A percentile compares a stretch with the other conserved stretches of the same genome.
Conservation (phyloP, 2,113 vertebrate species). For the Bufo bufo region DNA sequence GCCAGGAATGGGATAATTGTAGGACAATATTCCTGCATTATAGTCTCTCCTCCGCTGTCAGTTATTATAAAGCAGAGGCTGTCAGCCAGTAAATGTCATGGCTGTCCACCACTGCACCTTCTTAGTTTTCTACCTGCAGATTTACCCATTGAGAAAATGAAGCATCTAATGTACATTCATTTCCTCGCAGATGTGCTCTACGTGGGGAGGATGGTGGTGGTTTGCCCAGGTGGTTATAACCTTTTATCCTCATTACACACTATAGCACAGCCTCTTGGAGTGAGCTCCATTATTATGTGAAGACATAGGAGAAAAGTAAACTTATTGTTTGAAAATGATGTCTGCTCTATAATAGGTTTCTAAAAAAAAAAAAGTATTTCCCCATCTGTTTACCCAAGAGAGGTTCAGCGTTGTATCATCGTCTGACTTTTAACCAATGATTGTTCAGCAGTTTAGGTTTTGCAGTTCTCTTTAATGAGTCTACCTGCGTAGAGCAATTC, state of each 20-base stretch:
- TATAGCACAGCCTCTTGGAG: background rate
- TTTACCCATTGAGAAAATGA: conserved; percentile 12
- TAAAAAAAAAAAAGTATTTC: background rate
- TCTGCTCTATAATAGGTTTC: background rate
- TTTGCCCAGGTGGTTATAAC: conserved; percentile 1
- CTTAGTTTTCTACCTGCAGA: conserved; percentile 3
- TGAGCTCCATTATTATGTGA: background rate
- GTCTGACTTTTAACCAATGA: conserved; percentile 1
- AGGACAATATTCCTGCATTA: conserved; percentile 20
- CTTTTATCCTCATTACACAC: background rate
- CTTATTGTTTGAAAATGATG: background rate
- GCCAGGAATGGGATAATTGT: conserved; percentile 40
- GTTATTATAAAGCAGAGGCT: conserved; percentile 44
- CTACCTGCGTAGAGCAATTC: background rate
- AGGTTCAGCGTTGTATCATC: background rate
- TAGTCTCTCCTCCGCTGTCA: conserved; percentile 14
- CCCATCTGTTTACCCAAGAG: conserved; percentile 11
- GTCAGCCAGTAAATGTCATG: conserved; percentile 50
- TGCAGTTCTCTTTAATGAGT: background rate
- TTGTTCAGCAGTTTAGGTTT: background rate
- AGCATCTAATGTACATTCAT: background rate
- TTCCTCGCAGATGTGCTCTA: conserved; percentile 19
- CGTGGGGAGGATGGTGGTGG: background rate
- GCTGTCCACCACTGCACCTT: conserved; percentile 3
- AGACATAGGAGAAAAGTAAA: background rate